Base-by-base conservation (phyloP, 2,888 invertebrate genomes). In the Drosophila monieri region DNA sequence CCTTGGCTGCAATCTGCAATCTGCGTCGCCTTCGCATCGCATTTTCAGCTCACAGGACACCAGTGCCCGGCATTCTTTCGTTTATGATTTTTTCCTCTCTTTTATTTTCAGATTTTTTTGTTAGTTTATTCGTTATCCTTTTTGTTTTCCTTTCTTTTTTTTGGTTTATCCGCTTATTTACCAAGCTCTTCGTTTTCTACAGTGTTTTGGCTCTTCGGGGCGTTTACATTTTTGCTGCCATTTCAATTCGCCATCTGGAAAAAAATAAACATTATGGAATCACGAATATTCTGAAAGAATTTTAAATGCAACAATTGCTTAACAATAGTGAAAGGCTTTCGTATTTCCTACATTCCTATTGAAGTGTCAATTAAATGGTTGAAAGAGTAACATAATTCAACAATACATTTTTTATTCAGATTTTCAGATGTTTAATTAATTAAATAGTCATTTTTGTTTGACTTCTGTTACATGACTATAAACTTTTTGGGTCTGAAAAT, bases 221-320 rank as follows among this genome's bases (percentile, higher is more conserved):
- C 32, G 54, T 48, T 69, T 49, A 74, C 74, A 71, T 73, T 71
- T 73, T 65, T 61, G 30, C 54, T 49, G 58, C 72, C 78, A 70
- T 87, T 84, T 80, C 59, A 78, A 87, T 80, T 87, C 68, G 68
- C 59, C 48, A 58, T 32, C 88, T 87, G 79, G 14, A 78, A 75
- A 75, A 51, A 35, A 72, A 58, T 62, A 49, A 47, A 18, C 35
- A 35, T 53, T 27, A 62, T 62, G 30, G 23, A 41, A 37, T 37
- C 15, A 49, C 58, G 37, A 61, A 61, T 61, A 71, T 39, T 39
- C 32, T 21, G 37, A 23, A 4, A 71, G 41, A 53, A 37, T 53
- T 48, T 61, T 35, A 35, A 51, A 43, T 30, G 47, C 23, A 44
- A 39, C 48, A 71, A 68, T 61, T 61, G 52, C 46, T 41, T 52